phyloP scores from a whole-genome alignment of 1,140 invertebrate genomes.

The Plutomurus gul region DNA sequence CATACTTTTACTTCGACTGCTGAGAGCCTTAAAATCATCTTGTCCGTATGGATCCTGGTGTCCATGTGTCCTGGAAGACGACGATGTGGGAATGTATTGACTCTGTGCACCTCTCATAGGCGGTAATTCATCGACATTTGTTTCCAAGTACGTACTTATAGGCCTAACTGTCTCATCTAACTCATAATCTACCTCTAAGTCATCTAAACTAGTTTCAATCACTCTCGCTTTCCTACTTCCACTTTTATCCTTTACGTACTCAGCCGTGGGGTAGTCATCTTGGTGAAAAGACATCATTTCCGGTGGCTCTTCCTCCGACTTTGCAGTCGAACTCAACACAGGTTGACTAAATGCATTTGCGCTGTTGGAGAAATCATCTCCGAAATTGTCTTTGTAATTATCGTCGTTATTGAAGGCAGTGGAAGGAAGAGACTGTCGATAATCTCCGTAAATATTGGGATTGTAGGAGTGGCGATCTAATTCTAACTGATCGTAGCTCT shows the following conservation, averaged over 20 bases:
- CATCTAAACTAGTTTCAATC: conserved; percentile 53
- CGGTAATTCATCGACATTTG: conserved; percentile 42
- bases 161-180: conserved; percentile 51
- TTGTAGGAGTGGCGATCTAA: conserved; percentile 14
- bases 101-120: conserved; percentile 45
- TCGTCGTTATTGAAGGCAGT: not conserved
- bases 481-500: conserved; percentile 43
- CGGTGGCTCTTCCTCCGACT: not conserved
- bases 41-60: not conserved
- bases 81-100: conserved; percentile 46
- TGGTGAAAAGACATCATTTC: not conserved
- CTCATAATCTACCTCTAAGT: conserved; percentile 52
- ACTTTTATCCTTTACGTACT: conserved; percentile 16
- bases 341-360: conserved; percentile 16
- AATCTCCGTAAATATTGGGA: not conserved
- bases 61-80: not conserved
- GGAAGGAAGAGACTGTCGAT: conserved; percentile 31
- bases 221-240: conserved; percentile 39
- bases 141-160: conserved; percentile 52
- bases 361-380: not conserved
- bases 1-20: conserved; percentile 51
- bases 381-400: not conserved
- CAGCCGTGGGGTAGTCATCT: not conserved
- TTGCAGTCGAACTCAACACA: not conserved
- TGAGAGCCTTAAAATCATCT: conserved; percentile 48